Evolutionary conservation across 2,888 invertebrate genomes (phyloP), one percentile per base, ranked within the genome.

Genomic region (Poecilus cupreus): DNA sequence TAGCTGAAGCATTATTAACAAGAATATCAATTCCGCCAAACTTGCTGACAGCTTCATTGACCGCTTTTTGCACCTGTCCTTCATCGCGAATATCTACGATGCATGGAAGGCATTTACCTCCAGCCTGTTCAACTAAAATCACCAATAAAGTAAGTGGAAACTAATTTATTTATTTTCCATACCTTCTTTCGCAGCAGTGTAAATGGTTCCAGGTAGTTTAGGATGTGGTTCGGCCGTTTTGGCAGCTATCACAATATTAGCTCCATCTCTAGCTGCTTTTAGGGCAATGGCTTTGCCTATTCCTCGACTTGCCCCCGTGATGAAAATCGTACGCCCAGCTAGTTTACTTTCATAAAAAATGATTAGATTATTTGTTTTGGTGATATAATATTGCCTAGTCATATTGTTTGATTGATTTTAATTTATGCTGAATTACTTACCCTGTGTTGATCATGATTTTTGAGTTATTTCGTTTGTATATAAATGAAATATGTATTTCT

Each of bases 1-100:
- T 99, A 10, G 98, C 98, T 83, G 97, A 97, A 0, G 99, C 99
- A 91, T 99, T 99, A 90, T 99, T 99, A 16, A 99, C 91, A 18
- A 97, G 89, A 84, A 99, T 95, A 88, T 99, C 99, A 85, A 99
- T 98, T 10, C 98, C 98, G 37, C 98, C 98, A 90, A 99, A 99
- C 90, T 94, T 94, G 82, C 93, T 91, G 0, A 96, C 93, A 22
- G 96, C 94, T 84, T 91, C 91, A 86, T 95, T 92, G 13, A 96
- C 92, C 2, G 96, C 96, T 54, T 91, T 91, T 84, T 91, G 90
- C 0, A 96, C 90, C 88, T 96, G 94, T 32, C 90, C 91, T 89
- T 98, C 97, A 87, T 95, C 94, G 83, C 97, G 91, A 10, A 98
- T 95, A 89, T 98, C 97, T 0, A 97, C 96, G 64, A 96, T 90